phyloP scores from a whole-genome alignment of 2,888 invertebrate species.

The Synanthedon myopaeformis region DNA sequence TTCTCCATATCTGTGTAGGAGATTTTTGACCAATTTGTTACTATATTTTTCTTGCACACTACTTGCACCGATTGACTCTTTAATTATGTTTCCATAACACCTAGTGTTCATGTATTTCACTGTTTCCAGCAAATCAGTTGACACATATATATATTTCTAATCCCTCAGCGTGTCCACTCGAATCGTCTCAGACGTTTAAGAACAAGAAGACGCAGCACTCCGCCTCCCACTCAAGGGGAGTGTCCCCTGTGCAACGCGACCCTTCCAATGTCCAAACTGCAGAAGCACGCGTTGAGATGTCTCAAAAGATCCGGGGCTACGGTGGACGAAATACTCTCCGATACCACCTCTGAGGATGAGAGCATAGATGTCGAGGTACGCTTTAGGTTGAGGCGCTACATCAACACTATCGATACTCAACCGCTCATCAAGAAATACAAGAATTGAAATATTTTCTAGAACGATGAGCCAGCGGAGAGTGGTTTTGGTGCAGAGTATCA shows the following conservation, averaged over 20 bases:
- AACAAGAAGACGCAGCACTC: conserved; percentile 43
- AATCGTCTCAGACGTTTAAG: conserved; percentile 50
- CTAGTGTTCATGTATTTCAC: too few species aligned
- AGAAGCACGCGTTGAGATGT: conserved; percentile 75
- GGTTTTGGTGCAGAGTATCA: conserved; percentile 81
- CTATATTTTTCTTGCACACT: too few species aligned
- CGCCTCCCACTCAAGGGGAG: conserved; percentile 55
- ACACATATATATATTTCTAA: too few species aligned
- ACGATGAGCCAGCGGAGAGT: conserved; percentile 36
- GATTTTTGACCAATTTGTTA: too few species aligned
- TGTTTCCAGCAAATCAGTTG: too few species aligned
- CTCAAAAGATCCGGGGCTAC: conserved; percentile 46
- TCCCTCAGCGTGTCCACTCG: conserved; percentile 38
- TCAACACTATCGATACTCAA: too few species aligned
- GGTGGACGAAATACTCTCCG: conserved; percentile 70
- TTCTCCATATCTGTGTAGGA: too few species aligned
- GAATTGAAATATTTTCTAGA: conserved; percentile 13
- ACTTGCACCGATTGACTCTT: too few species aligned
- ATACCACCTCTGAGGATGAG: conserved; percentile 75
- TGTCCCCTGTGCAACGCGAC: conserved; percentile 88
- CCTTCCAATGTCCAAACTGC: conserved; percentile 74
- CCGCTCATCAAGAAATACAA: neutral
- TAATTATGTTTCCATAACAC: neutral
- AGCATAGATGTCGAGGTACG: conserved; percentile 84
- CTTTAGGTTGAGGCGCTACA: too few species aligned